Evolutionary conservation across 2,888 invertebrate species (phyloP).

Genomic region (Cryptus armator): DNA sequence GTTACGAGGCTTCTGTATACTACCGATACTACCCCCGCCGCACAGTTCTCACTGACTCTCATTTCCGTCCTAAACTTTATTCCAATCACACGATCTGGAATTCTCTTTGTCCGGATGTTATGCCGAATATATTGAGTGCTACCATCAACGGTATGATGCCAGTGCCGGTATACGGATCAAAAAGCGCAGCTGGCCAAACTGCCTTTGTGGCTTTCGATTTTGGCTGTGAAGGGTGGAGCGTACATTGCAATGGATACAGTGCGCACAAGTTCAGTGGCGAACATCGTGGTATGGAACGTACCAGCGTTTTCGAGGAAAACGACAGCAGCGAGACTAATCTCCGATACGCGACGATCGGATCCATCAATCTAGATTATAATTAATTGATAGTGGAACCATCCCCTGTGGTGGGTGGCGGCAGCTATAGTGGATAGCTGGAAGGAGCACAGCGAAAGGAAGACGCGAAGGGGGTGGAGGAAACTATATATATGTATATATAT

Average conservation of each 20-base stretch:
- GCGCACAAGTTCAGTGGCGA: background rate
- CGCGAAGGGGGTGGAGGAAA: constrained; percentile 52
- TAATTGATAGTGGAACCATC: constrained; percentile 84
- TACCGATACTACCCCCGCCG: constrained; percentile 43
- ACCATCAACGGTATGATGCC: too few relatives aligned
- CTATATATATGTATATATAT: constrained; percentile 24
- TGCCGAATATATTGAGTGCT: too few relatives aligned
- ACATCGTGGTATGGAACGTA: background rate
- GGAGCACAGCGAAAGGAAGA: constrained; percentile 65
- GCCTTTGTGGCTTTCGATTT: too few relatives aligned
- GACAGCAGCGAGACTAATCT: constrained; percentile 84
- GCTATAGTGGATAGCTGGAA: constrained; percentile 69
- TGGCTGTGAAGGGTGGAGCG: background rate
- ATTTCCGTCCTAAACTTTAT: constrained; percentile 14
- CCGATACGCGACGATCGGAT: constrained; percentile 83
- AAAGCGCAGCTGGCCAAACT: too few relatives aligned
- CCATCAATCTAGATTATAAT: constrained; percentile 85
- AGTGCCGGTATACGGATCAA: too few relatives aligned
- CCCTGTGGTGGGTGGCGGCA: constrained; percentile 79
- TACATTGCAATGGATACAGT: background rate
- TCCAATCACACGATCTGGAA: constrained; percentile 3
- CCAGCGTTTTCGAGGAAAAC: constrained; percentile 78
- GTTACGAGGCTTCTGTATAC: constrained; percentile 60
- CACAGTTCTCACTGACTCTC: constrained; percentile 40
- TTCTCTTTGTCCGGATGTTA: too few relatives aligned